These are phyloP conservation scores for Lissocephala sabroskyi DNA, from an alignment of 2,888 invertebrate species.

Conservation along the genomic window DNA sequence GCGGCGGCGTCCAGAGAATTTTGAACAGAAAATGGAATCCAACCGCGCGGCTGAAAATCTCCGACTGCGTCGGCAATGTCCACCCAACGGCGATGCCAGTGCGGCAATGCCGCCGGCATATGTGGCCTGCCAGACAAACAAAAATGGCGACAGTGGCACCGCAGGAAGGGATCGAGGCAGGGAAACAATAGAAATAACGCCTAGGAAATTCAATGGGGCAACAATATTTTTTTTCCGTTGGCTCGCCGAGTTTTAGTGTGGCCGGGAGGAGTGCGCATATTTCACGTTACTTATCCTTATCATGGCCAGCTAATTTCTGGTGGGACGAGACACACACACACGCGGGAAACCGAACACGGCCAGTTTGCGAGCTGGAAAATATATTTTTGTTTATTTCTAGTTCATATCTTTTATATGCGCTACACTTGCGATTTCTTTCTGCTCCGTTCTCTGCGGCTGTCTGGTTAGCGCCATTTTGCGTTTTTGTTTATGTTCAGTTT, in stretches of 20 bases:
- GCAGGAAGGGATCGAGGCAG: constrained; percentile 29
- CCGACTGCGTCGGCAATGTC: neutral
- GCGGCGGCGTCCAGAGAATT: neutral
- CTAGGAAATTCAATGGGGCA: constrained; percentile 50
- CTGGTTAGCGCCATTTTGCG: constrained; percentile 61
- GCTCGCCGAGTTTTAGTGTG: no score
- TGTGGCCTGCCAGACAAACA: constrained; percentile 40
- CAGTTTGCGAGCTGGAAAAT: constrained; percentile 20
- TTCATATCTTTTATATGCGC: constrained; percentile 64
- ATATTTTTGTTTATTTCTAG: constrained; percentile 67
- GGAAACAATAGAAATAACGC: neutral
- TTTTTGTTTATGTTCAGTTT: constrained; percentile 66
- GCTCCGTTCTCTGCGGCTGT: constrained; percentile 1
- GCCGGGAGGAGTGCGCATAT: constrained; percentile 58
- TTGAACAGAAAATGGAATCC: constrained; percentile 1
- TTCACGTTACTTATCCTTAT: constrained; percentile 67
- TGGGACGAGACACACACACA: constrained; percentile 9
- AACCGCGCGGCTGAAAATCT: no score
- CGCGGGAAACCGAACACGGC: no score
- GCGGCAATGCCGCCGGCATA: neutral
- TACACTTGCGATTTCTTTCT: constrained; percentile 46
- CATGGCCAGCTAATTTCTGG: constrained; percentile 68
- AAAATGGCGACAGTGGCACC: constrained; percentile 52
- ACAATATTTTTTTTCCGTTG: no score
- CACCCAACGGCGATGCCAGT: neutral